Evolutionary conservation across 2,113 vertebrate species (phyloP), one percentile per base, ranked within the genome.

Genomic region (Phaethon lepturus): DNA sequence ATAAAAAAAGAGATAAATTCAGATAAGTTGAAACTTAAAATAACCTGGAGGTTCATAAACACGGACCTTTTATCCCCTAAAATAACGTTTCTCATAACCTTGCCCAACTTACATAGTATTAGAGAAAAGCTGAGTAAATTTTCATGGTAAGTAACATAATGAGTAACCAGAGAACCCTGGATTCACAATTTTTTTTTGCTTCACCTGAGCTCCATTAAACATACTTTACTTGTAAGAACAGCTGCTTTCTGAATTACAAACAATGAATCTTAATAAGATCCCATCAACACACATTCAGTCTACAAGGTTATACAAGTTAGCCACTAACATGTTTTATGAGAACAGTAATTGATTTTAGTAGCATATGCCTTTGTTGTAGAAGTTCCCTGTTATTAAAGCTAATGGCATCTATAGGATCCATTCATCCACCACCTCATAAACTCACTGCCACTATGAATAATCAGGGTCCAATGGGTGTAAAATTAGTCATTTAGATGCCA

Each of bases 401-500:
- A 93, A 94, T 60, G 66, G 87, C 91, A 75, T 88, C 88, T 59
- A n/a, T 29, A 94, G 84, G 71, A 56, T 89, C 88, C 88, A 92
- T 92, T 82, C 93, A 91, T 84, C 88, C 62, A 84, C 64, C 71
- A 72, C 29, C 89, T 89, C 93, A 80, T 79, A 73, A 95, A 88
- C 74, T 76, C 44, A 7, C 82, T 40, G 81, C 69, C 79, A n/a
- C 66, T 60, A 79, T 78, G 93, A 96, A 94, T 88, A 94, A 93
- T 72, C 90, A 78, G 84, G 77, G 88, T n/a, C 73, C 72, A 18
- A 31, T 2, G 86, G 77, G 90, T 80, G 74, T 75, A 85, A 96
- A 91, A 94, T 95, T 16, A 91, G 68, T 93, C 74, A 77, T 91
- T 93, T 60, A 31, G 69, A 53, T 93, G 93, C 84, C 77, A 95